Conservation (phyloP, 2,888 invertebrate species). For the Andrena bucephala region DNA sequence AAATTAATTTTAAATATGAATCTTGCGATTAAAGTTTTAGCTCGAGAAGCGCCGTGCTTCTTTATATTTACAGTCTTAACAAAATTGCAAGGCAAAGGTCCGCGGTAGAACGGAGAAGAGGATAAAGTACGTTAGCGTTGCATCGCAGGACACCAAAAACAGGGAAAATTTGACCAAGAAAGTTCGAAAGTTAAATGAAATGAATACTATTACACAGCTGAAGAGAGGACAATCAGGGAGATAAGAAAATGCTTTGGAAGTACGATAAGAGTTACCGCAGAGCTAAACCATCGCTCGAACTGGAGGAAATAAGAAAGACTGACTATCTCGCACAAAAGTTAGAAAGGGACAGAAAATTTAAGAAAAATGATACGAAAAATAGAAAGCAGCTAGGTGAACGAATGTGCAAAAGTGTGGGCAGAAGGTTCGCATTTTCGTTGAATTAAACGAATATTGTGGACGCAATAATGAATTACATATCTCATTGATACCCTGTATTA, state of each 20-base stretch:
- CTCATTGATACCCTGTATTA: too few relatives aligned
- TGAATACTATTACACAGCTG: slow-evolving; percentile 12
- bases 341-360: not conserved
- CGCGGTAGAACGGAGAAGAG: not conserved
- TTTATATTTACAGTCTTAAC: too few relatives aligned
- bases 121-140: not conserved
- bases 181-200: slow-evolving; percentile 22
- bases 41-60: not conserved
- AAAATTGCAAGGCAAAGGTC: not conserved
- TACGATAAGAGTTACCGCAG: not conserved
- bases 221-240: not conserved
- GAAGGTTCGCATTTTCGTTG: too few relatives aligned
- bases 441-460: too few relatives aligned
- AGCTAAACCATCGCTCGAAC: not conserved
- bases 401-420: too few relatives aligned
- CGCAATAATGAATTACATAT: too few relatives aligned
- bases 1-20: too few relatives aligned
- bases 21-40: not conserved
- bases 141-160: not conserved
- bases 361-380: not conserved
- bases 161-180: not conserved
- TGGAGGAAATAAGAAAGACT: too few relatives aligned
- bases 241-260: slow-evolving; percentile 2
- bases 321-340: not conserved
- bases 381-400: not conserved